Conservation (phyloP, 2,797 vertebrate genomes). For the Lindbergichthys nudifrons region DNA sequence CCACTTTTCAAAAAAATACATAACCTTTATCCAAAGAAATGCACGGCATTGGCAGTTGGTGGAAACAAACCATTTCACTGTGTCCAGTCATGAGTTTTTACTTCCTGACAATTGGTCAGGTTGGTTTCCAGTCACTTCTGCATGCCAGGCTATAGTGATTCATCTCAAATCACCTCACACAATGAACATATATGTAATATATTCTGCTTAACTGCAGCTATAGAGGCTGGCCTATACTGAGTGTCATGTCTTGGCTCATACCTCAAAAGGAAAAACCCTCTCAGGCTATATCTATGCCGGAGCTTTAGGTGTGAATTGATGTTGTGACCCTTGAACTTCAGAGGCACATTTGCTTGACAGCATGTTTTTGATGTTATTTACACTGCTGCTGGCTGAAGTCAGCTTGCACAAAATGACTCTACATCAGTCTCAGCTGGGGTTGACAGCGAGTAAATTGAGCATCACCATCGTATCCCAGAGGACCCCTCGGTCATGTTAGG, state of each 20-base stretch:
- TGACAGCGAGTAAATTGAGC: slow-evolving; percentile 1
- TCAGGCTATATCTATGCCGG: slow-evolving; percentile 2
- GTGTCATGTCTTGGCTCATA: background rate
- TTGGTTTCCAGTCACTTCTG: too few species aligned
- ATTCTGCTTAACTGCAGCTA: background rate
- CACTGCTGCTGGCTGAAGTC: slow-evolving; percentile 5
- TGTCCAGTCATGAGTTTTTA: too few species aligned
- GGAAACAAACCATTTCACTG: too few species aligned
- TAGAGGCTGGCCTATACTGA: background rate
- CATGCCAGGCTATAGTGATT: too few species aligned
- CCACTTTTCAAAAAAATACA: too few species aligned
- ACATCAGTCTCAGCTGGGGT: slow-evolving; percentile 4
- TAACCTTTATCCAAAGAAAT: too few species aligned
- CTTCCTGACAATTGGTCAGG: too few species aligned
- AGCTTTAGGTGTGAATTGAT: slow-evolving; percentile 7
- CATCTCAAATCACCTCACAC: too few species aligned
- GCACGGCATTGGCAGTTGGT: too few species aligned
- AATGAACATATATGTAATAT: too few species aligned
- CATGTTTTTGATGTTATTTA: slow-evolving; percentile 1
- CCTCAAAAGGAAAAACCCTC: background rate
- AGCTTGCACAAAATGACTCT: background rate
- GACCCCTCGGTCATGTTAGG: background rate
- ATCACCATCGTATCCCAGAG: background rate
- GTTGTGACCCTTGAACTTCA: slow-evolving; percentile 6
- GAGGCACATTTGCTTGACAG: background rate